These are phyloP conservation scores for Rattus rattus DNA, from an alignment of 2,113 vertebrate species.

Conservation along the genomic window DNA sequence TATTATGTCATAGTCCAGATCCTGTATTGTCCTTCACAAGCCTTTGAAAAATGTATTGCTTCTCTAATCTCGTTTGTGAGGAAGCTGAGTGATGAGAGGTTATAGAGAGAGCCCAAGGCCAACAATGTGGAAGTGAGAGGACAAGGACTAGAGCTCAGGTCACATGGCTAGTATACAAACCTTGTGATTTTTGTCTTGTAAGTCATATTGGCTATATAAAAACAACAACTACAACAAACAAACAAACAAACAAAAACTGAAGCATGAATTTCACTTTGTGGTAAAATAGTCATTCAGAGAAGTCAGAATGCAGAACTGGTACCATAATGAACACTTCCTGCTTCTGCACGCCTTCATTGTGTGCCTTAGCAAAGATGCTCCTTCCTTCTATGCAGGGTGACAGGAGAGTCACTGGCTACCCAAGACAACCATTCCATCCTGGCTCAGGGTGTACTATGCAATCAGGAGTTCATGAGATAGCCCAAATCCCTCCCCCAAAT, in stretches of 20 bases:
- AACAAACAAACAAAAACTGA: not conserved
- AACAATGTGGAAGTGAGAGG: not conserved
- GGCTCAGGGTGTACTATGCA: not conserved
- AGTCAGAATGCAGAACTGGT: slow-evolving; percentile 9
- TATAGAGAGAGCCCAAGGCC: not conserved
- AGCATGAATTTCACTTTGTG: not conserved
- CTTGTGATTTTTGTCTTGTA: slow-evolving; percentile 20
- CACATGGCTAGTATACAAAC: not conserved
- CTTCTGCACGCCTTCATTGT: not conserved
- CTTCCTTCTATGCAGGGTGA: not conserved
- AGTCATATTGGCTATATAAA: not conserved
- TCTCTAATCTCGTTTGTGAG: not conserved
- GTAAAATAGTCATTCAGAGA: not conserved
- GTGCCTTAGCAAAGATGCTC: not conserved
- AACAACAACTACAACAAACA: not conserved
- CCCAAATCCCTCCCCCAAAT: not conserved
- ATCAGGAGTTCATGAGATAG: not conserved
- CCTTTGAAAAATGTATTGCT: not conserved
- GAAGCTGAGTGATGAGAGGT: not conserved
- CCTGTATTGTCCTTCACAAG: not conserved
- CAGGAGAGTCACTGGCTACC: not conserved
- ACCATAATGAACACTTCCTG: not conserved
- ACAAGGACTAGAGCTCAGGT: not conserved
- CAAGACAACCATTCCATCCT: not conserved
- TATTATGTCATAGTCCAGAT: not conserved